A percentile compares a stretch with the other conserved stretches of the same genome.
phyloP scores from a whole-genome alignment of 2,888 invertebrate genomes.

The Acleris sparsana region DNA sequence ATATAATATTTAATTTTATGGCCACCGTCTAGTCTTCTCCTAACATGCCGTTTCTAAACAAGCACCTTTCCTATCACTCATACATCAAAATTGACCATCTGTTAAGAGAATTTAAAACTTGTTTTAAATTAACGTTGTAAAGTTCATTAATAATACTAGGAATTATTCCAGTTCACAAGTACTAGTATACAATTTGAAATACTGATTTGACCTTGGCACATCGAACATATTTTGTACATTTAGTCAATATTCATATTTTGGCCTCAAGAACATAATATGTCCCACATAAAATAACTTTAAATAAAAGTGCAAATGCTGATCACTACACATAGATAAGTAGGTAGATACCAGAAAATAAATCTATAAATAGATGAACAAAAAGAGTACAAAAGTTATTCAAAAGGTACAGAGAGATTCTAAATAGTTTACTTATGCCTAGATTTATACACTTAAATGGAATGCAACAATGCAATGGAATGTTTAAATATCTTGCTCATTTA shows the following conservation, averaged over 20 bases:
- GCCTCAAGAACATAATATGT: conserved; percentile 28
- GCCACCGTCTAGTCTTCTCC: conserved; percentile 35
- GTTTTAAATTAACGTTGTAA: conserved; percentile 15
- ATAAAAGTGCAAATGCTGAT: not conserved
- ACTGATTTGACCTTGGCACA: conserved; percentile 48
- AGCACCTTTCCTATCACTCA: conserved; percentile 51
- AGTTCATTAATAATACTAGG: conserved; percentile 31
- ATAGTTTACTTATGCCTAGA: conserved; percentile 13
- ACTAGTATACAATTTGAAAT: conserved; percentile 24
- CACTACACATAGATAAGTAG: conserved; percentile 12
- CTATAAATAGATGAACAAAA: not conserved
- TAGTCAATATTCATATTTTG: conserved; percentile 26
- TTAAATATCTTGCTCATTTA: conserved; percentile 1
- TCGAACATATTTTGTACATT: conserved; percentile 49
- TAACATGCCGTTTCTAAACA: conserved; percentile 36
- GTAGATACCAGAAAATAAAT: not conserved
- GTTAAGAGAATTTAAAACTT: conserved; percentile 10
- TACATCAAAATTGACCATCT: conserved; percentile 28
- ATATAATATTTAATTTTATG: conserved; percentile 38
- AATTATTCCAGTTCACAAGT: conserved; percentile 25
- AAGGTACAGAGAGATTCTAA: conserved; percentile 19
- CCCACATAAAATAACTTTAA: conserved; percentile 5
- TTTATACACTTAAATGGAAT: conserved; percentile 23
- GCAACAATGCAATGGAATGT: conserved; percentile 30
- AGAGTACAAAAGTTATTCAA: not conserved